Evolutionary conservation across 2,888 invertebrate species (phyloP).

Genomic region (Cyrtodaria siliqua): DNA sequence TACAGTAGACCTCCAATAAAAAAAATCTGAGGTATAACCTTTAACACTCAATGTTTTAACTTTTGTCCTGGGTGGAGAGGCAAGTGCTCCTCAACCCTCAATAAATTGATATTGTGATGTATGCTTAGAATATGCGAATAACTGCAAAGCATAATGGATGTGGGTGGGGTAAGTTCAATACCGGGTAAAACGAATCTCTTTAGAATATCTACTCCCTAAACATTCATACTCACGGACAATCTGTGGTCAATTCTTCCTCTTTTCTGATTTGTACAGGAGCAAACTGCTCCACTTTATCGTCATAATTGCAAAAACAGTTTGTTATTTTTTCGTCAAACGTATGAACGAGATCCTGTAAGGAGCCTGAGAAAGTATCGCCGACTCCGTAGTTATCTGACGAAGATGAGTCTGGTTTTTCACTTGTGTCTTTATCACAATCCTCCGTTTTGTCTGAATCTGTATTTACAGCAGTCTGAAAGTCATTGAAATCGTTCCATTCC

Average conservation of each 20-base stretch:
- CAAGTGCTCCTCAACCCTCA: too few relatives aligned
- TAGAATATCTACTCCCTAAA: too few relatives aligned
- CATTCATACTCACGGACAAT: slow-evolving; percentile 86
- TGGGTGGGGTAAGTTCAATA: too few relatives aligned
- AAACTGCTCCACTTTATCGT: slow-evolving; percentile 98
- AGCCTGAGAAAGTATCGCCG: slow-evolving; percentile 90
- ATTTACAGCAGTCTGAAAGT: slow-evolving; percentile 85
- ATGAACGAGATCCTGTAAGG: slow-evolving; percentile 98
- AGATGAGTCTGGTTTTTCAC: slow-evolving; percentile 67
- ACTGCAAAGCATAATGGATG: too few relatives aligned
- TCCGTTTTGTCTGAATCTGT: slow-evolving; percentile 56
- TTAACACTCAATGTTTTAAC: too few relatives aligned
- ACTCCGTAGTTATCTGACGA: slow-evolving; percentile 85
- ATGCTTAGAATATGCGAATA: too few relatives aligned
- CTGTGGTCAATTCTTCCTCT: slow-evolving; percentile 99
- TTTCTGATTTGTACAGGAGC: slow-evolving; percentile 98
- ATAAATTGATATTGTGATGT: too few relatives aligned
- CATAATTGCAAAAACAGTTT: slow-evolving; percentile 99
- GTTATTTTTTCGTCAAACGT: slow-evolving; percentile 99
- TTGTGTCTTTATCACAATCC: slow-evolving; percentile 68
- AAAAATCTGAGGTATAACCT: too few relatives aligned
- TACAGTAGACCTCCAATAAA: too few relatives aligned
- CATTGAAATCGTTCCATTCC: slow-evolving; percentile 91
- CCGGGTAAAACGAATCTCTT: too few relatives aligned
- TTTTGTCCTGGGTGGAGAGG: too few relatives aligned